Base-by-base conservation (phyloP, 1,140 invertebrate species). In the Homalodisca vitripennis region DNA sequence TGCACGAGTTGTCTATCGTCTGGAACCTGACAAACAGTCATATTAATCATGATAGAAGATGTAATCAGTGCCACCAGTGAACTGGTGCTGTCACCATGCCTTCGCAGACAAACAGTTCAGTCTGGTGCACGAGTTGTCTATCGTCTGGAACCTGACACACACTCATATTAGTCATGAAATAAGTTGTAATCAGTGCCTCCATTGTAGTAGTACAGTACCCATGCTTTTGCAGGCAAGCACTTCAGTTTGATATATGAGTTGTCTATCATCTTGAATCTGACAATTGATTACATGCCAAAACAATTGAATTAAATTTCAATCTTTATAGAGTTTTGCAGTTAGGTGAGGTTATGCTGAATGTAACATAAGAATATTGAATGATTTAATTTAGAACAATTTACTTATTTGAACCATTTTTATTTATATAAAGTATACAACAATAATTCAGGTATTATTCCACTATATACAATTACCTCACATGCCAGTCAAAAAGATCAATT, bases 401-500 rank as follows among this genome's bases (percentile, higher is more conserved):
- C 20, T 12, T 20, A 55, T 6, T 55, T 6, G 24, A 55, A 55
- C 14, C 10, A 10, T 22, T 55, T 6, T 12, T 55, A n/a, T 12
- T 55, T 55, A 55, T 12, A 24, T 12, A 6, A 12, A 12, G 6
- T 24, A 10, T 12, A n/a, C 10, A 55, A 55, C 10, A 6, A 55
- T 12, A 20, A 60, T 3, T 24, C 14, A 27, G 14, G 55, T 53
- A 30, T 24, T 30, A n/a, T n/a, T n/a, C n/a, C n/a, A n/a, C n/a
- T n/a, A n/a, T n/a, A n/a, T n/a, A n/a, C 14, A 67, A 57, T 47
- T 62, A 78, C 78, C 77, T 79, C 30, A 84, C 71, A 72, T 84
- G 83, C 88, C 88, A 90, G 75, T 89, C 81, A 70, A 84, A 85
- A 30, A 90, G 73, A 70, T 86, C 82, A 63, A 76, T 69, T 67